Evolutionary conservation across 2,113 vertebrate genomes (phyloP).

Genomic region (Bubo scandiacus): DNA sequence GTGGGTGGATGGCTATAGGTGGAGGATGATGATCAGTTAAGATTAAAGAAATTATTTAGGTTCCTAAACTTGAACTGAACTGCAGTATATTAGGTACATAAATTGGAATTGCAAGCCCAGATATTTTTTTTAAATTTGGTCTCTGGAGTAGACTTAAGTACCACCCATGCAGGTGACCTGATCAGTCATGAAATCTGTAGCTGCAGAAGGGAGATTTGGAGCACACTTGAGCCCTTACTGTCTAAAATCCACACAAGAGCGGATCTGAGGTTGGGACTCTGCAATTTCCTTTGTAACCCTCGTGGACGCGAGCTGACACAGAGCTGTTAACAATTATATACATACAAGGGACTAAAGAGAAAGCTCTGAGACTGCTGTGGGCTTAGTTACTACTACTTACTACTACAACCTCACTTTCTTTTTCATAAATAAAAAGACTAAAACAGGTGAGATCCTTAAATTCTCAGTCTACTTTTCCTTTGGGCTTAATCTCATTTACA

Average conservation of each 20-base stretch:
- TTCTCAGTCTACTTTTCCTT: not conserved
- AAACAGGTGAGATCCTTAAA: not conserved
- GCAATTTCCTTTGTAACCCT: not conserved
- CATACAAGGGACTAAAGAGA: not conserved
- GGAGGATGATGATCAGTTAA: not conserved
- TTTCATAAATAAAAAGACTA: not conserved
- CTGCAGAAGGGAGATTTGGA: not conserved
- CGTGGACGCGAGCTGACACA: rapidly evolving
- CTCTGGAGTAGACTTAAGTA: not conserved
- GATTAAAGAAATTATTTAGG: not conserved
- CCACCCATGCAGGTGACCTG: not conserved
- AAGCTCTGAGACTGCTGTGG: not conserved
- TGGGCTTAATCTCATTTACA: not conserved
- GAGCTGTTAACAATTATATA: not conserved
- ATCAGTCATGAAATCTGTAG: not conserved
- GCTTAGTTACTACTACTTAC: not conserved
- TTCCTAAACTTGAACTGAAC: not conserved
- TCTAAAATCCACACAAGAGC: not conserved
- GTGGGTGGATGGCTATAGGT: not conserved
- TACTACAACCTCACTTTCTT: not conserved
- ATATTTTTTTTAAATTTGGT: not conserved
- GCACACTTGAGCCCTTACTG: not conserved
- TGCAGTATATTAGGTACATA: not conserved
- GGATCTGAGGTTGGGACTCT: not conserved
- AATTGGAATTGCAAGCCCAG: not conserved